Percentiles rank a stretch among this genome's conserved stretches.
Evolutionary conservation across 2,113 vertebrate species (phyloP).

Genomic region (Peromyscus californicus): DNA sequence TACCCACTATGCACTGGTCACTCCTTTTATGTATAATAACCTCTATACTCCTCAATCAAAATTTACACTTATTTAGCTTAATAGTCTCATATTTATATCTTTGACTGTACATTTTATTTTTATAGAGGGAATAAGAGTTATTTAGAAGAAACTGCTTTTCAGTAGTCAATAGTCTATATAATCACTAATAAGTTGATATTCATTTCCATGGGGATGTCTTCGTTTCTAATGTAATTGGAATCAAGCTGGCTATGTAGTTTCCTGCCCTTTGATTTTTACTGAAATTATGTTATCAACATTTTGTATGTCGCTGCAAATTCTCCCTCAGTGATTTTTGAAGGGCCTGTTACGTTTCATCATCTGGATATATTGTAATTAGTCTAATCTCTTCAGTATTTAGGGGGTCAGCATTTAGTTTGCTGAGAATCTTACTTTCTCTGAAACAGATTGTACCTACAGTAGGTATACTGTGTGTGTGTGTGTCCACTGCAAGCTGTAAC

Average conservation of each 20-base stretch:
- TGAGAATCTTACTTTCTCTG: constrained; percentile 41
- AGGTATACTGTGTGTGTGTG: neutral
- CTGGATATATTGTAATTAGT: constrained; percentile 57
- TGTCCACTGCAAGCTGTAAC: neutral
- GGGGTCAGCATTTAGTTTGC: constrained; percentile 50
- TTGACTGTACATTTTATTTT: neutral
- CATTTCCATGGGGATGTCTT: constrained; percentile 49
- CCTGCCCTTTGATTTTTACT: constrained; percentile 70
- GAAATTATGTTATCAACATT: constrained; percentile 71
- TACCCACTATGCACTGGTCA: neutral
- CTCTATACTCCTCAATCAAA: constrained; percentile 25
- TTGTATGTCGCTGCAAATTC: constrained; percentile 62
- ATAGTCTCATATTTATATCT: neutral
- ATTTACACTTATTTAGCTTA: neutral
- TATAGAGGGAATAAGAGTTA: constrained; percentile 12
- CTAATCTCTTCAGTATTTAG: constrained; percentile 52
- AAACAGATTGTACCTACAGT: constrained; percentile 3
- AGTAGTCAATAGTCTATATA: constrained; percentile 12
- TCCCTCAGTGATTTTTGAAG: constrained; percentile 67
- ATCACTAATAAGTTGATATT: constrained; percentile 48
- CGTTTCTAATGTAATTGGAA: constrained; percentile 72
- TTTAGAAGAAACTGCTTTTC: constrained; percentile 55
- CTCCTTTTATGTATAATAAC: neutral
- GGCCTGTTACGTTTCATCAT: constrained; percentile 61
- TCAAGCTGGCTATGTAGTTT: constrained; percentile 60